Base-by-base conservation (phyloP, 1,140 invertebrate genomes). In the Polyergus mexicanus region DNA sequence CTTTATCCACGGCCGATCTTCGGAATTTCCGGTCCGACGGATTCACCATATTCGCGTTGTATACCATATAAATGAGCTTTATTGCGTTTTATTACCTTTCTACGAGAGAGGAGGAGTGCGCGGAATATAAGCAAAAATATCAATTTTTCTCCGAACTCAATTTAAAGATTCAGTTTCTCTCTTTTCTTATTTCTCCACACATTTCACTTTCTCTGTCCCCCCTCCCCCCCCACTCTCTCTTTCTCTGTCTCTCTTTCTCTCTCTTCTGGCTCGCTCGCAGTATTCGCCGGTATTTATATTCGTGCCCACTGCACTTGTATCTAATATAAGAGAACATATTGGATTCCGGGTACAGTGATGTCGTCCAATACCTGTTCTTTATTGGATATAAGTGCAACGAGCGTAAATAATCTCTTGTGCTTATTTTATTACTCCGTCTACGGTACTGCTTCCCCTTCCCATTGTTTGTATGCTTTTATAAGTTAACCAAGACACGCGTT, bases 321-420 rank as follows among this genome's bases (percentile, higher is more conserved):
- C 85, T 71, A 89, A 89, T 86, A 87, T 84, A 81, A 47, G 88
- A 41, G 85, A 87, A 87, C 85, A 85, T 89, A 87, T 90, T 89
- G 88, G 75, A 89, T 90, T 75, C 69, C 65, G 69, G 87, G 35
- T 77, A 81, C 62, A 58, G 65, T 68, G 85, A 87, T 85, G 88
- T 89, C 80, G 88, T 89, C 88, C 88, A 87, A 90, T 89, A 86
- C 74, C 63, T 89, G 85, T 76, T 89, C 89, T 90, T 90, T 90
- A 90, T 90, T 89, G 89, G 80, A 90, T 89, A 75, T 89, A 89
- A 89, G 86, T 87, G 85, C 88, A 89, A 65, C 85, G 41, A 87
- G 88, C 88, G 89, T 90, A 87, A 89, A 90, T 89, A 90, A 90
- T 90, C 88, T 85, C 84, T 89, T 90, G 88, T 87, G 85, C 85